Evolutionary conservation across 2,113 vertebrate genomes (phyloP), one percentile per base, ranked within the genome.

Genomic region (Rhabdornis inornatus): DNA sequence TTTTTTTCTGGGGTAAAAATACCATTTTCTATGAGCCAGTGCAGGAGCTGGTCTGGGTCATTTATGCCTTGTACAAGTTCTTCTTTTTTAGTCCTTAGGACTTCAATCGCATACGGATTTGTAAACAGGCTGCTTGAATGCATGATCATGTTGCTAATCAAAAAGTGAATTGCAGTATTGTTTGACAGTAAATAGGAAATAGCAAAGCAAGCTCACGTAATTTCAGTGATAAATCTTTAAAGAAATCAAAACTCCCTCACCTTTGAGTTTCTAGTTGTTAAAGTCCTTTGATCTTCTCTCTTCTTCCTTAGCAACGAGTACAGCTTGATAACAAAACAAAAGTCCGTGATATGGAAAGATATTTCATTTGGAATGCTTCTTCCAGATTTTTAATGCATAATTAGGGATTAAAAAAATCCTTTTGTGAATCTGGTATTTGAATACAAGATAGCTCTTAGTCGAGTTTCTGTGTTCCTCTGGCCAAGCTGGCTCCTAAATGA

Each of bases 81-180:
- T 44, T 97, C 93, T 90, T 97, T 98, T 97, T 98, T 98, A 47
- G 69, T 95, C 81, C 78, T 96, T 52, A 99, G 94, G 11, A 99
- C 98, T 90, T 98, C 96, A 44, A 94, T 96, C 74, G 98, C 97
- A 0, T 98, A 98, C 12, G 98, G 97, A 89, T 98, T 98, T 94
- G 89, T 96, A 70, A 97, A 97, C 44, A 95, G 95, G 33, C 87
- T 95, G 14, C 83, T 88, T 45, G 95, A 94, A 56, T 69, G 87
- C 65, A 91, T 95, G 59, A 85, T 87, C 53, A 18, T 74, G 57
- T 71, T 89, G 68, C 33, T 90, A 79, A 89, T 77, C 76, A 52
- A 79, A 52, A 83, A 57, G 35, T 82, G 56, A 82, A 69, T 64
- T 9, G 57, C 94, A 59, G 64, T 45, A 10, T 56, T 80, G 28